Conservation (phyloP, 2,888 invertebrate genomes). For the Lasioglossum morio region DNA sequence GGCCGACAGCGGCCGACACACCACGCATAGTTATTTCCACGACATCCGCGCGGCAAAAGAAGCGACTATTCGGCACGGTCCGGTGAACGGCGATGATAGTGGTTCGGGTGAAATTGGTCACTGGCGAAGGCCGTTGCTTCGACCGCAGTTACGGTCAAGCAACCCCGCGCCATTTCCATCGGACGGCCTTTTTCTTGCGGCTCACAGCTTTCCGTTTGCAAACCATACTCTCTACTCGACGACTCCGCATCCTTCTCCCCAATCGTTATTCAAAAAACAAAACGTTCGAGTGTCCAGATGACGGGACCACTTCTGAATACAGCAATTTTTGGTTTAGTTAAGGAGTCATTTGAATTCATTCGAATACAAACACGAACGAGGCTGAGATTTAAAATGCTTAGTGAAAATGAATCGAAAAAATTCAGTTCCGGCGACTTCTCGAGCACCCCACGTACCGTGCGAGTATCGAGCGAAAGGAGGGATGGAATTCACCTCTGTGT, state of each 20-base stretch:
- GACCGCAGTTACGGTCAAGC: slow-evolving; percentile 71
- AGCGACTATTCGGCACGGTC: slow-evolving; percentile 72
- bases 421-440: background rate
- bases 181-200: slow-evolving; percentile 32
- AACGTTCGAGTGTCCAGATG: too few relatives aligned
- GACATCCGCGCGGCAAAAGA: slow-evolving; percentile 74
- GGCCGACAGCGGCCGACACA: slow-evolving; percentile 42
- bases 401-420: background rate
- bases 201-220: background rate
- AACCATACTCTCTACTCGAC: background rate
- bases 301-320: too few relatives aligned
- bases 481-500: background rate
- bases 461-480: background rate
- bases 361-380: too few relatives aligned
- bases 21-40: slow-evolving; percentile 73
- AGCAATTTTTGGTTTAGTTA: too few relatives aligned
- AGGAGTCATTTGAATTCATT: too few relatives aligned
- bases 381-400: background rate
- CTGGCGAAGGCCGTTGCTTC: slow-evolving; percentile 70
- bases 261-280: background rate
- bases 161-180: slow-evolving; percentile 64
- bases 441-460: background rate
- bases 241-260: background rate
- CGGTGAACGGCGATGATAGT: slow-evolving; percentile 70
- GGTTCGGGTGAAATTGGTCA: slow-evolving; percentile 72